These are phyloP conservation scores for Pedetes capensis DNA, from an alignment of 2,113 vertebrate genomes.

Conservation along the genomic window DNA sequence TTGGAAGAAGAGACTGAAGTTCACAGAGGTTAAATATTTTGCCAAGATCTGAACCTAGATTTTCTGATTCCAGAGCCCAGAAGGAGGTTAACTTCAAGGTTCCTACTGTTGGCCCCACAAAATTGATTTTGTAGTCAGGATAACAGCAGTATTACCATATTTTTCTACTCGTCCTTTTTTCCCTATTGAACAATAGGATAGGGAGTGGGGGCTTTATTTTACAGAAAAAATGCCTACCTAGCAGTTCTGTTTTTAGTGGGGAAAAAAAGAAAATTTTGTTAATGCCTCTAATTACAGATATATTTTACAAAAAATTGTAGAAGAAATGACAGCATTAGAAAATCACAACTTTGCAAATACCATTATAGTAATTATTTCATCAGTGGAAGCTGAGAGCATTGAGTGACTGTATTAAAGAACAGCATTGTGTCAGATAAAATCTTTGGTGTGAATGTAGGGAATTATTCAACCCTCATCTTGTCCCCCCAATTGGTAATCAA, in stretches of 20 bases:
- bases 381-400: not conserved
- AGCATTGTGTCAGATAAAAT: not conserved
- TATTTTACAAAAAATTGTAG: not conserved
- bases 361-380: not conserved
- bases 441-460: too few species aligned
- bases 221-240: not conserved
- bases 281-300: not conserved
- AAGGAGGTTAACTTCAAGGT: not conserved
- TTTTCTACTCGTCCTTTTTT: not conserved
- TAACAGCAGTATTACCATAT: not conserved
- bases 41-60: not conserved
- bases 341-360: conserved; percentile 21
- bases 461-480: too few species aligned
- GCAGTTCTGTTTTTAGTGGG: not conserved
- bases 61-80: not conserved
- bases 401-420: not conserved
- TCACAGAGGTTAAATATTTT: not conserved
- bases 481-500: too few species aligned
- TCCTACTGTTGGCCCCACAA: not conserved
- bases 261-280: not conserved
- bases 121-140: not conserved
- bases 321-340: not conserved
- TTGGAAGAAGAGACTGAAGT: conserved; percentile 1
- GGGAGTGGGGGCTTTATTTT: not conserved
- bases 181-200: not conserved